Evolutionary conservation across 2,797 vertebrate species (phyloP), one percentile per base, ranked within the genome.

Genomic region (Anas bahamensis): DNA sequence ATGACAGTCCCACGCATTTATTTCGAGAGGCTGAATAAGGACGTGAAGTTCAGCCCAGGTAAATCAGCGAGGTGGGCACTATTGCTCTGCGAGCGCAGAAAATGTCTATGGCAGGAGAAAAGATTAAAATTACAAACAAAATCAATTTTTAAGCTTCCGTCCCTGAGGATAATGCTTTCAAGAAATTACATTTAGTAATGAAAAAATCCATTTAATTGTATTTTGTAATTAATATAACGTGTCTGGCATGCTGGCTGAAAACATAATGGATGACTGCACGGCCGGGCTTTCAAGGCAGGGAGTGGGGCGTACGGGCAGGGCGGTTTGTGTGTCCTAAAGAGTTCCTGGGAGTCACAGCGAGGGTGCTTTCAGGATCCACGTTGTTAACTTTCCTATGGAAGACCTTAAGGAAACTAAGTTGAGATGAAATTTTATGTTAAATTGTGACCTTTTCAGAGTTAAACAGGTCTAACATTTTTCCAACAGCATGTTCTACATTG

Each of bases 71-170:
- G 59, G 55, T 16, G 50, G 63, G 42, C 29, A 0, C 69, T 12
- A 16, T 68, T 70, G 14, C 83, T 65, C 55, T 65, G 66, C 37
- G 69, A 82, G 61, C 61, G 48, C 14, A 1, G 33, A 55, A 76
- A 85, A 48, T 78, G 39, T 39, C 69, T 53, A 0, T 39, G 69
- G 82, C 72, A 92, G 82, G 72, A 60, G 70, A 85, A 80, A 42
- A 81, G 88, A 87, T 95, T 80, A 81, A 90, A 89, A 94, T 95
- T 76, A 88, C 86, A 65, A 83, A 72, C n/a, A 6, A 26, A 78
- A 90, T 66, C 81, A 41, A 59, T 52, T 85, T 83, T 75, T 66
- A 84, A 93, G 86, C 80, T 94, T 71, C 81, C 15, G 31, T 91
- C 81, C 75, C 48, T 56, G 84, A 90, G 64, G 82, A 83, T 85